phyloP scores from a whole-genome alignment of 2,888 invertebrate genomes.

The Ellobium chinense region DNA sequence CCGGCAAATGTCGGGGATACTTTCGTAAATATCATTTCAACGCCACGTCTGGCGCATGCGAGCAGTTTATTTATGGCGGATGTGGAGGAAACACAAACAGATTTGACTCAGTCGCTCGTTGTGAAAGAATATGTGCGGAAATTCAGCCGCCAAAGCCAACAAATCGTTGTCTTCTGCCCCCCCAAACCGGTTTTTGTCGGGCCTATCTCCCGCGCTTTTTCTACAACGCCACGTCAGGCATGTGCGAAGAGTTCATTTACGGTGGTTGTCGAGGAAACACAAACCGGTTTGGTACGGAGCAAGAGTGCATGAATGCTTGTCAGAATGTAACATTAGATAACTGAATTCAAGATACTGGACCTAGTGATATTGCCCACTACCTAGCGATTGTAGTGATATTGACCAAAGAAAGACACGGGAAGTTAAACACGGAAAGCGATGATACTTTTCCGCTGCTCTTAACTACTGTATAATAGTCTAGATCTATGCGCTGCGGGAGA shows the following conservation, averaged over 20 bases:
- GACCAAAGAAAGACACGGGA: background rate
- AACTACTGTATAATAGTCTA: too few species aligned
- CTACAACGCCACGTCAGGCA: conserved; percentile 21
- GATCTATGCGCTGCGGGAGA: too few species aligned
- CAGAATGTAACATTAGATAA: background rate
- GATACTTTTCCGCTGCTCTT: too few species aligned
- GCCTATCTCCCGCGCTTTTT: conserved; percentile 18
- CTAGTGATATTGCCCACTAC: background rate
- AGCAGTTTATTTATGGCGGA: conserved; percentile 8
- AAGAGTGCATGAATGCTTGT: background rate
- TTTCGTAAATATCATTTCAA: background rate
- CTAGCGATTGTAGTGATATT: background rate
- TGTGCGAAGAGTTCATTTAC: conserved; percentile 39
- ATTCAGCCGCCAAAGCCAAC: background rate
- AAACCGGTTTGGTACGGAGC: conserved; percentile 85
- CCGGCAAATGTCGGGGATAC: background rate
- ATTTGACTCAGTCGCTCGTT: background rate
- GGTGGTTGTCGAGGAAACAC: conserved; percentile 86
- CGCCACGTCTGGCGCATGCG: background rate
- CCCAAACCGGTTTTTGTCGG: conserved; percentile 9
- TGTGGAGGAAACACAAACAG: conserved; percentile 3
- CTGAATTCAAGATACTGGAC: background rate
- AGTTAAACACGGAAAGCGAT: too few species aligned
- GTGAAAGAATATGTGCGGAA: background rate
- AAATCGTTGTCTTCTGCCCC: background rate